These are phyloP conservation scores for Mola mola DNA, from an alignment of 2,113 vertebrate genomes.

Conservation along the genomic window DNA sequence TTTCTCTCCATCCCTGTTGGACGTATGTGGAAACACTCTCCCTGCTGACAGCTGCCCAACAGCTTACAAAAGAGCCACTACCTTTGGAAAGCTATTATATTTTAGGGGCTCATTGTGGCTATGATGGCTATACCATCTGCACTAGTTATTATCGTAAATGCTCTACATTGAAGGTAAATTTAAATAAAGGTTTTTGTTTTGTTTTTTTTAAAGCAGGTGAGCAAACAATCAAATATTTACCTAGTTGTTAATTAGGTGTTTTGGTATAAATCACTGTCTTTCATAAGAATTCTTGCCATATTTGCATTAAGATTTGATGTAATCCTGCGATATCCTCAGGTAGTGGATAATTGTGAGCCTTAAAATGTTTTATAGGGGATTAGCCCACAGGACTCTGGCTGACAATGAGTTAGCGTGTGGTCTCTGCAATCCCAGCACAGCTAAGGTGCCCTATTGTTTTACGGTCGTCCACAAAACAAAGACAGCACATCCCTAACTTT, in stretches of 20 bases:
- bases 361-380: no score
- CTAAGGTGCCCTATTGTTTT: slow-evolving; percentile 59
- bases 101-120: slow-evolving; percentile 10
- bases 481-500: slow-evolving; percentile 40
- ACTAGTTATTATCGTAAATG: no score
- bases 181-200: slow-evolving; percentile 8
- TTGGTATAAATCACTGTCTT: no score
- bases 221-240: slow-evolving; percentile 15
- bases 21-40: slow-evolving; percentile 50
- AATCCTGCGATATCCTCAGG: no score
- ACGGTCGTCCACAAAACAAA: slow-evolving; percentile 51
- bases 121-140: background rate
- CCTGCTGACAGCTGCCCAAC: slow-evolving; percentile 44
- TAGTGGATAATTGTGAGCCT: no score
- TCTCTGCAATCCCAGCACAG: slow-evolving; percentile 5
- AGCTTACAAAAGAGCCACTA: slow-evolving; percentile 30
- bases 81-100: slow-evolving; percentile 3
- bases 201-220: background rate
- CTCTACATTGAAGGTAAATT: slow-evolving; percentile 36
- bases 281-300: no score
- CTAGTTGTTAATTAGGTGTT: no score
- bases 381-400: slow-evolving; percentile 14
- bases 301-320: no score
- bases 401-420: slow-evolving; percentile 34
- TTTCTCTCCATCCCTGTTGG: slow-evolving; percentile 43